Base-by-base conservation (phyloP, 92 coral and sea anemone genomes). In the Zoanthus sansibaricus region DNA sequence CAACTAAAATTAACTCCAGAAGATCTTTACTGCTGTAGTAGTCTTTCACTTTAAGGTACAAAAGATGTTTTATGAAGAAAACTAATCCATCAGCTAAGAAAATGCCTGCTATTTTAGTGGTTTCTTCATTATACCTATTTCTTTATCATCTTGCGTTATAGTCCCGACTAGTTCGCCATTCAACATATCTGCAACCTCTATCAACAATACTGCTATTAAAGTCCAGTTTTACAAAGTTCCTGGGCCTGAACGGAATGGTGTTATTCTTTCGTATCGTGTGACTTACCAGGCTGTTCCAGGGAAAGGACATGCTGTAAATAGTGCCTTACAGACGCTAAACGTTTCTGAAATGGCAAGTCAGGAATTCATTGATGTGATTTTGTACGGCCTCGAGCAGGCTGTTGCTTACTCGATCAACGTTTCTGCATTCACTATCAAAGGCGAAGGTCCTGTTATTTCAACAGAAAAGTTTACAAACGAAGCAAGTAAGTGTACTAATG, bases 381-480 rank as follows among this genome's bases (percentile, higher is more conserved):
- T 78, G 56, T 33, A 59, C 21, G 9, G 18, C 10, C 83, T 78
- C 61, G 83, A 78, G 33, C 72, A 21, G 18, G 67, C 30, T 12
- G 83, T 62, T 31, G 45, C 72, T 18, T 78, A 78, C 42, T 25
- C 32, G 33, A 61, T 78, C 47, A 61, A 37, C 61, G 13, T 78
- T 78, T 25, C 83, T 37, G 83, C 83, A 44, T 33, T 30, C 11
- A 78, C 83, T 5, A 30, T 46, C 32, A 78, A 61, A 78, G 83
- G 83, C 3, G 72, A 17, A 61, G 83, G 83, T n/a, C 83, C 72
- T 17, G 8, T 21, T 45, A 59, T 37, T 59, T 7, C 8, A 37
- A 18, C 9, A 7, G 83, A 58, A 9, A 52, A 31, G 37, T 74
- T 59, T 59, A 78, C 83, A 20, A 61, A 6, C 4, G 83, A 78